phyloP scores from a whole-genome alignment of 2,888 invertebrate genomes.

The Amorpha juglandis region DNA sequence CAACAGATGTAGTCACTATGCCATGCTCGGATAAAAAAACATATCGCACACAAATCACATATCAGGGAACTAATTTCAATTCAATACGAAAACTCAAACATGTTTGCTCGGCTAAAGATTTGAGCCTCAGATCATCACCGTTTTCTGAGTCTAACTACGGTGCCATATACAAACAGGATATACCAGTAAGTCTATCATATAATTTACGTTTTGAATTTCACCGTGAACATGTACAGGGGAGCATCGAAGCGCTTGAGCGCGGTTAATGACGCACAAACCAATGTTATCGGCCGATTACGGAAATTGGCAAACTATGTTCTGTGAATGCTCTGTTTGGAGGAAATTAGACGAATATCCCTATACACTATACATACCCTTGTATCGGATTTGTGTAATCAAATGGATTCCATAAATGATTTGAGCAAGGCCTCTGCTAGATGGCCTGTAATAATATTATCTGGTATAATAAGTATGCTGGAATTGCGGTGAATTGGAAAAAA shows the following conservation, averaged over 20 bases:
- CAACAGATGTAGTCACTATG: too few relatives aligned
- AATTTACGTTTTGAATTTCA: neutral
- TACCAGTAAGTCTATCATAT: neutral
- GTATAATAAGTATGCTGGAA: too few relatives aligned
- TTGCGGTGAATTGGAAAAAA: too few relatives aligned
- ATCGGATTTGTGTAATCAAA: constrained; percentile 11
- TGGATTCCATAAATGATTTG: neutral
- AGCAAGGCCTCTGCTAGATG: neutral
- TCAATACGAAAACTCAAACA: too few relatives aligned
- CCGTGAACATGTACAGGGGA: neutral
- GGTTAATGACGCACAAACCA: constrained; percentile 26
- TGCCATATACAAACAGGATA: too few relatives aligned
- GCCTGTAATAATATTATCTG: too few relatives aligned
- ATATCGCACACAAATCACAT: too few relatives aligned
- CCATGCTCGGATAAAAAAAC: too few relatives aligned
- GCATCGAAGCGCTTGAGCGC: constrained; percentile 12
- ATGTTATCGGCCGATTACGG: constrained; percentile 24
- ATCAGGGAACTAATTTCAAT: too few relatives aligned
- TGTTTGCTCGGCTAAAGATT: too few relatives aligned
- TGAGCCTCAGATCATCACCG: too few relatives aligned
- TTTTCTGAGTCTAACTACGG: too few relatives aligned
- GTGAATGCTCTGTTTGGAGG: constrained; percentile 16
- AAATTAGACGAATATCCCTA: constrained; percentile 24
- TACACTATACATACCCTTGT: neutral
- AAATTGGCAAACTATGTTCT: constrained; percentile 28